Evolutionary conservation across 1,140 invertebrate genomes (phyloP), one percentile per base, ranked within the genome.

Genomic region (Copidosoma floridanum): DNA sequence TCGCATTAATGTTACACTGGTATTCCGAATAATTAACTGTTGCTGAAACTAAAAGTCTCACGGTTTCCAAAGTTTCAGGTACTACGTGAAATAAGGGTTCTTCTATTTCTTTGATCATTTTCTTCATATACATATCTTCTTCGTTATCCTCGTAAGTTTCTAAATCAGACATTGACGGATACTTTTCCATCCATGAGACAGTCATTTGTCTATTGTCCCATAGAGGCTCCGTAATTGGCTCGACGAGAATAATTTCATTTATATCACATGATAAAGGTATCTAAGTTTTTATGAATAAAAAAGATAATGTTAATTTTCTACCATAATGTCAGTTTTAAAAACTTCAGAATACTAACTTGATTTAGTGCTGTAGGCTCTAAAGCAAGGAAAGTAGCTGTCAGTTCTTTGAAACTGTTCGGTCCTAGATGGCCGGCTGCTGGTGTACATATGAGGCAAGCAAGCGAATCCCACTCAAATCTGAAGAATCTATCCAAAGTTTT

Each of bases 361-460:
- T 40, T 16, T 23, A 68, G 54, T 46, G 26, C 53, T 14, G 47
- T 54, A 16, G 69, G 67, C 50, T 70, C 66, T 5, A 41, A 20
- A 40, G 70, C 44, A 23, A 67, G 27, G 52, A 78, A 76, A 6
- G 66, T 74, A 6, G 65, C 69, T 4, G 64, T 43, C 4, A 72
- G 50, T 41, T 71, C 66, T 56, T 75, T 76, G 16, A 12, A 62
- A 35, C 58, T 67, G 1, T 44, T 35, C 23, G 58, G 38, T 29
- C 56, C 60, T 14, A 78, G 46, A 54, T 78, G 74, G 27, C 76
- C 74, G n/a, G 67, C 60, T 0, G 65, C 51, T 12, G 76, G 75
- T 26, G 54, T 52, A 50, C 74, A 72, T 11, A 65, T 47, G 6
- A 78, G 4, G 50, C 67, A 65, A 2, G 61, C 48, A 63, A 72